Base-by-base conservation (phyloP, 2,113 vertebrate species). In the Pan paniscus region DNA sequence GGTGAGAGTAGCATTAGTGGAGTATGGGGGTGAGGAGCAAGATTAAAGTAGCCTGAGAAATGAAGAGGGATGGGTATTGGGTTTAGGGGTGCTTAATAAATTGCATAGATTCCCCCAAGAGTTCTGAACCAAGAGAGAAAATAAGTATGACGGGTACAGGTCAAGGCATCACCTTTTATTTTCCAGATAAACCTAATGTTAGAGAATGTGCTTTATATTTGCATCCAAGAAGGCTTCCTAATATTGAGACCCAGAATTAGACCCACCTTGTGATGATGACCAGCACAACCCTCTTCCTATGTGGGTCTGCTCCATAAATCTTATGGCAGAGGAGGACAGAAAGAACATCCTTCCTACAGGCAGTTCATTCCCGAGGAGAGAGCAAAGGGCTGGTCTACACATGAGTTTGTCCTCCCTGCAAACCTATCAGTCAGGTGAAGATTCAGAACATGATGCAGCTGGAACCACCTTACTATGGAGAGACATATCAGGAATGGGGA, bases 351-450 rank as follows among this genome's bases (percentile, higher is more conserved):
- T 86, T 32, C 80, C 30, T 8, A 11, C 1, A 82, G 50, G 43
- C 35, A 70, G 67, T 20, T 52, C 9, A 32, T 3, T 46, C 50
- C 81, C 0, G 4, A 86, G 64, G 61, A 46, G 38, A 32, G 55
- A 38, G 40, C 70, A 8, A 38, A 13, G 48, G n/a, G 6, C 43
- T 68, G 52, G 32, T 30, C 67, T 20, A 20, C 3, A 1, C 7
- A 16, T 0, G 0, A 22, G 59, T 35, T 17, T 0, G 2, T 30
- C 59, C 48, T 85, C 6, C 73, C 67, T 23, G 64, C 64, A 92
- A 64, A 46, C 35, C 25, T 23, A 32, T 14, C 6, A 32, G 0
- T 81, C 23, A 46, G 72, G 20, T 8, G 38, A 48, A 22, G 22
- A 23, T 59, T 76, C 20, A 25, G 13, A 30, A 17, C 4, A 18